Percentiles rank a stretch among this genome's conserved stretches.
phyloP scores from a whole-genome alignment of 2,888 invertebrate genomes.

The Hemistola chrysoprasaria region DNA sequence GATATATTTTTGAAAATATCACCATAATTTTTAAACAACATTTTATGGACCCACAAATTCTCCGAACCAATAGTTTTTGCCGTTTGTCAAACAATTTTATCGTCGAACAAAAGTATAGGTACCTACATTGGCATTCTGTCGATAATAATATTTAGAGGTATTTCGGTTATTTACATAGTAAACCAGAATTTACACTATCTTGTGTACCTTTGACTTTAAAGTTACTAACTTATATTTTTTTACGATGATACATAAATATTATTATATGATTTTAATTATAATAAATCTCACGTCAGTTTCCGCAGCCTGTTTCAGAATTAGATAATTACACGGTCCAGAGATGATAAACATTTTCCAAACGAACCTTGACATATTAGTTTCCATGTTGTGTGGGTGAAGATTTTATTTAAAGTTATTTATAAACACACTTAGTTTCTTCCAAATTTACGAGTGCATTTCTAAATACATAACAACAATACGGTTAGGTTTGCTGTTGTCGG shows the following conservation, averaged over 20 bases:
- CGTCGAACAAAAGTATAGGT: conserved; percentile 37
- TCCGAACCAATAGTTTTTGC: conserved; percentile 34
- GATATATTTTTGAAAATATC: too few relatives aligned
- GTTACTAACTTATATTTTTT: neutral
- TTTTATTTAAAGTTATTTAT: conserved; percentile 63
- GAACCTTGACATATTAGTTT: conserved; percentile 72
- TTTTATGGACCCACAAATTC: conserved; percentile 19
- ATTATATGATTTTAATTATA: conserved; percentile 15
- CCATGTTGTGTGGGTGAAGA: conserved; percentile 51
- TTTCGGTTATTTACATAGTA: conserved; percentile 34
- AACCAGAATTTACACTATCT: conserved; percentile 17
- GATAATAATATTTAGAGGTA: conserved; percentile 26
- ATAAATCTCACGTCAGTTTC: conserved; percentile 40
- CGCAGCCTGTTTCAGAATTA: conserved; percentile 43
- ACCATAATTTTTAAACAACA: neutral
- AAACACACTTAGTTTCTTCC: conserved; percentile 25
- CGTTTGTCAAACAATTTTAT: conserved; percentile 40
- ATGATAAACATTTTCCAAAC: conserved; percentile 51
- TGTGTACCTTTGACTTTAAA: conserved; percentile 3
- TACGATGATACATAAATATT: conserved; percentile 18
- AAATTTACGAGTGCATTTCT: conserved; percentile 27
- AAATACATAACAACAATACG: conserved; percentile 22
- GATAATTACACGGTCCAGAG: conserved; percentile 51
- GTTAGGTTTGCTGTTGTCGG: conserved; percentile 9
- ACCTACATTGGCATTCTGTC: conserved; percentile 40